phyloP scores from a whole-genome alignment of 2,797 vertebrate genomes.

The Triplophysa yarkandensis region DNA sequence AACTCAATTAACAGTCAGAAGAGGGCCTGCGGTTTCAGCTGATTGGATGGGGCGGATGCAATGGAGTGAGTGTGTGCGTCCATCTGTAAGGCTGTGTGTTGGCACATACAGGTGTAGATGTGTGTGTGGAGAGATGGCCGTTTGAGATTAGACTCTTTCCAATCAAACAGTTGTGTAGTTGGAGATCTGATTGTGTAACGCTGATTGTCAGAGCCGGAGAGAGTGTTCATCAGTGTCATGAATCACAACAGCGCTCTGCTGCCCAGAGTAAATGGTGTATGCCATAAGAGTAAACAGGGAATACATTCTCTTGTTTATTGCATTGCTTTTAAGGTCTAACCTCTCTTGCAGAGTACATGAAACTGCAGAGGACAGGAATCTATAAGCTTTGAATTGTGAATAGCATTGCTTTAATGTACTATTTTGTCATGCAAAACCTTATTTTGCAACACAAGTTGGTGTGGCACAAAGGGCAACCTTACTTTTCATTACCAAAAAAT shows the following conservation, averaged over 20 bases:
- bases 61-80: conserved; percentile 26
- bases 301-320: not conserved
- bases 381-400: not conserved
- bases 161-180: conserved; percentile 1
- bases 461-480: too few relatives aligned
- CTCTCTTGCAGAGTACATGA: not conserved
- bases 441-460: too few relatives aligned
- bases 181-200: not conserved
- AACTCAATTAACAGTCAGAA: conserved; percentile 57
- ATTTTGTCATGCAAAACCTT: not conserved
- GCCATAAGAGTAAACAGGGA: not conserved
- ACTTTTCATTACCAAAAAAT: too few relatives aligned
- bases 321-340: not conserved
- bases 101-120: not conserved
- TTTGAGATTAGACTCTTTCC: conserved; percentile 12
- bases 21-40: conserved; percentile 49
- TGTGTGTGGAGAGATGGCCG: conserved; percentile 19
- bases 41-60: conserved; percentile 52
- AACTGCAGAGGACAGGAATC: not conserved
- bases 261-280: not conserved
- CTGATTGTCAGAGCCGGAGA: not conserved
- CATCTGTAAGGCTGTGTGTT: not conserved
- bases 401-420: not conserved
- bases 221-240: conserved; percentile 4
- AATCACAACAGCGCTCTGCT: not conserved